phyloP scores from a whole-genome alignment of 2,113 vertebrate species.

The Malurus alboscapulatus region DNA sequence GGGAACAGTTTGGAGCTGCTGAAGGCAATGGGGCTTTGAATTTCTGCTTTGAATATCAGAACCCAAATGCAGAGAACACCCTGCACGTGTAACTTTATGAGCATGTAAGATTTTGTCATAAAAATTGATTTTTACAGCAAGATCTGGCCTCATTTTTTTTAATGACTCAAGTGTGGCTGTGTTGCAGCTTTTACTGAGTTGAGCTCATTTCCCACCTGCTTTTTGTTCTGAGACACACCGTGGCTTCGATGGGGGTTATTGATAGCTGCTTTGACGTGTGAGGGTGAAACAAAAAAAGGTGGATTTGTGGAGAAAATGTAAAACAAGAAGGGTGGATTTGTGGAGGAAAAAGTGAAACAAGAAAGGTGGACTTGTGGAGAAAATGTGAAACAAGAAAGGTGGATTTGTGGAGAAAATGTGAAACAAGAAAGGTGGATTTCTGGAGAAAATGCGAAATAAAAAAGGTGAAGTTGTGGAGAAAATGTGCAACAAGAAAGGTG shows the following conservation, averaged over 20 bases:
- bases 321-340: neutral
- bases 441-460: neutral
- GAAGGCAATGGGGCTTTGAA: neutral
- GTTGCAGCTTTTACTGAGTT: neutral
- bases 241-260: neutral
- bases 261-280: neutral
- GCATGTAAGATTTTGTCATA: neutral
- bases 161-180: neutral
- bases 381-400: neutral
- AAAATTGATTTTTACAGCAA: neutral
- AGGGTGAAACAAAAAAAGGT: neutral
- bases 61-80: neutral
- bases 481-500: accelerated
- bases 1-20: neutral
- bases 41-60: neutral
- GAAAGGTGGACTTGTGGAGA: neutral
- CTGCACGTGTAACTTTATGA: neutral
- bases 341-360: accelerated
- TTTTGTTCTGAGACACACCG: accelerated
- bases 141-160: neutral
- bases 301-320: accelerated
- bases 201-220: neutral
- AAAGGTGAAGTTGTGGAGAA: too few species aligned
- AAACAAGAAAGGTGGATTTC: neutral
- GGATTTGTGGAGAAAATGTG: accelerated